These are phyloP conservation scores for Notolabrus celidotus DNA, from an alignment of 2,797 vertebrate genomes.

Conservation along the genomic window DNA sequence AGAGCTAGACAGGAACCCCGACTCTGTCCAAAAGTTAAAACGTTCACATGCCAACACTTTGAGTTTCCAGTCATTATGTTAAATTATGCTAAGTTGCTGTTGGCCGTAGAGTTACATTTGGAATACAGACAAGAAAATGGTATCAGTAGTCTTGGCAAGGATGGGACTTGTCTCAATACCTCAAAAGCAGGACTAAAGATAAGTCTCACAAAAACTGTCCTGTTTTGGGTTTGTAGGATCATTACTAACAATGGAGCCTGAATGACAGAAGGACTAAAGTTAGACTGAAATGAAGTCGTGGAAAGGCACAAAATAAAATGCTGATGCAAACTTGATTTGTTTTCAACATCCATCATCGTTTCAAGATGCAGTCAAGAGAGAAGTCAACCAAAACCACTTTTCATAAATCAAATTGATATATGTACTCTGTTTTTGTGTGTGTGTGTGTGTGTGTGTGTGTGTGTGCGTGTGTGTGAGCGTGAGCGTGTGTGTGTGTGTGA, in stretches of 20 bases:
- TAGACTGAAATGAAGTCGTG: conserved; percentile 5
- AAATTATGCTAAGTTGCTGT: not conserved
- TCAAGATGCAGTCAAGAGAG: conserved; percentile 17
- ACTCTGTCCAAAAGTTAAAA: not conserved
- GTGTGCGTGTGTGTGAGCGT: conserved; percentile 23
- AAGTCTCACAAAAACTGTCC: no score
- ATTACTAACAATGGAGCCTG: not conserved
- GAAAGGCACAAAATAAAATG: conserved; percentile 4
- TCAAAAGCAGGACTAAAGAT: not conserved
- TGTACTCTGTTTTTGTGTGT: conserved; percentile 1
- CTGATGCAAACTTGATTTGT: not conserved
- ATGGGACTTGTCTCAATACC: no score
- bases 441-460: conserved; percentile 1
- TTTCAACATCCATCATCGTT: conserved; percentile 8
- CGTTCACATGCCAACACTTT: not conserved
- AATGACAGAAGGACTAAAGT: not conserved
- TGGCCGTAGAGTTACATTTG: not conserved
- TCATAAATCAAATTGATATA: conserved; percentile 31
- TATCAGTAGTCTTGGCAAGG: not conserved
- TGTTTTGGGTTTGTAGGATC: not conserved
- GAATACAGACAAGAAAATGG: not conserved
- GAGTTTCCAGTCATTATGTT: not conserved
- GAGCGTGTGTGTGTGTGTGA: conserved; percentile 6
- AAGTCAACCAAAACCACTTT: not conserved
- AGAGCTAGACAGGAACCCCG: not conserved